Evolutionary conservation across 64 coral and sea anemone species (phyloP).

Genomic region (Montipora sp.): DNA sequence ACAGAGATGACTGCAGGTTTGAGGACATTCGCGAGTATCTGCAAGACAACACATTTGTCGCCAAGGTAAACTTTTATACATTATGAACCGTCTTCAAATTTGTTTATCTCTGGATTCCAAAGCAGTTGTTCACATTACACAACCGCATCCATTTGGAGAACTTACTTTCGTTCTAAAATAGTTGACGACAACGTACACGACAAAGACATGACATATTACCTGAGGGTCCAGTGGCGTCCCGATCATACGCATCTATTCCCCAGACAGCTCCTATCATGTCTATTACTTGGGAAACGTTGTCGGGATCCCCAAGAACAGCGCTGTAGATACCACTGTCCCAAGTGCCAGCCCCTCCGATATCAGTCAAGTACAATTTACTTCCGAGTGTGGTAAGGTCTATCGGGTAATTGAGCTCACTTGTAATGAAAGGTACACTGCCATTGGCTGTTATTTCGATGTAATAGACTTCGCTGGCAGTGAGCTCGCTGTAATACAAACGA

Average conservation of each 20-base stretch:
- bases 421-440: neutral
- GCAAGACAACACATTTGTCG: neutral
- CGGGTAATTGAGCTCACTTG: neutral
- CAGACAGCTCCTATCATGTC: neutral
- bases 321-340: conserved; percentile 34
- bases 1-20: conserved; percentile 26
- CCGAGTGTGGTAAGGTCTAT: neutral
- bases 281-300: conserved; percentile 22
- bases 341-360: neutral
- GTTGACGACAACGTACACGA: no score
- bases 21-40: neutral
- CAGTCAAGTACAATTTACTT: neutral
- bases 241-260: conserved; percentile 19
- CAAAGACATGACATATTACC: neutral
- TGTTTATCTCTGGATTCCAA: no score
- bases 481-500: conserved; percentile 9
- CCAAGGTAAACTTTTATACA: no score
- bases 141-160: no score
- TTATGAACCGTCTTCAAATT: no score
- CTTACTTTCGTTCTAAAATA: no score
- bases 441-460: neutral
- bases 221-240: neutral
- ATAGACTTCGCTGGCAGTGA: neutral
- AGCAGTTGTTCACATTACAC: no score
- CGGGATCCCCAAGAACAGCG: neutral